Evolutionary conservation across 2,888 invertebrate genomes (phyloP).

Genomic region (Sialis fuliginosa): DNA sequence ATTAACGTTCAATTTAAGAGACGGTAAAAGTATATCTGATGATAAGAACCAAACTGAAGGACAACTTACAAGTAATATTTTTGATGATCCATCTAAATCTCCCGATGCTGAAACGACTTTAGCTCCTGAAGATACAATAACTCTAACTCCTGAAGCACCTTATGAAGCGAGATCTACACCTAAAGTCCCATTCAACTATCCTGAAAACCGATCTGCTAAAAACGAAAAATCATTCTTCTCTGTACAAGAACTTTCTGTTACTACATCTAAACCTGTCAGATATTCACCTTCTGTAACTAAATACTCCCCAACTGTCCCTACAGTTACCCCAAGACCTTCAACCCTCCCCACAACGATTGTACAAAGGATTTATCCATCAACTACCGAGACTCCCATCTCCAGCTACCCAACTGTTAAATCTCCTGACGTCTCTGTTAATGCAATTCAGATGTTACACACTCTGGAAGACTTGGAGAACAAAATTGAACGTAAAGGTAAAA

Average conservation of each 20-base stretch:
- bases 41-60: no score
- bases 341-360: not conserved
- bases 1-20: no score
- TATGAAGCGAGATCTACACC: slow-evolving; percentile 8
- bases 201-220: slow-evolving; percentile 12
- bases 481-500: slow-evolving; percentile 34
- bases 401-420: slow-evolving; percentile 15
- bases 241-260: slow-evolving; percentile 11
- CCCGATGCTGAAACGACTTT: not conserved
- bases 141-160: slow-evolving; percentile 10
- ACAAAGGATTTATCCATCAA: slow-evolving; percentile 2
- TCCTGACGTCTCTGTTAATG: slow-evolving; percentile 39
- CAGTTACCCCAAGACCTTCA: slow-evolving; percentile 10
- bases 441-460: slow-evolving; percentile 50
- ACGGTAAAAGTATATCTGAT: no score
- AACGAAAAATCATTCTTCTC: slow-evolving; percentile 1
- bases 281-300: slow-evolving; percentile 9
- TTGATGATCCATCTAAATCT: not conserved
- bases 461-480: slow-evolving; percentile 38
- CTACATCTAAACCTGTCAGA: slow-evolving; percentile 5
- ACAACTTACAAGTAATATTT: no score
- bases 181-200: not conserved
- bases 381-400: slow-evolving; percentile 3
- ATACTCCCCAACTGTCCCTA: slow-evolving; percentile 19
- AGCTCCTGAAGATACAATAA: not conserved